These are phyloP conservation scores for Griposia aprilina DNA, from an alignment of 2,888 invertebrate genomes.

Conservation along the genomic window DNA sequence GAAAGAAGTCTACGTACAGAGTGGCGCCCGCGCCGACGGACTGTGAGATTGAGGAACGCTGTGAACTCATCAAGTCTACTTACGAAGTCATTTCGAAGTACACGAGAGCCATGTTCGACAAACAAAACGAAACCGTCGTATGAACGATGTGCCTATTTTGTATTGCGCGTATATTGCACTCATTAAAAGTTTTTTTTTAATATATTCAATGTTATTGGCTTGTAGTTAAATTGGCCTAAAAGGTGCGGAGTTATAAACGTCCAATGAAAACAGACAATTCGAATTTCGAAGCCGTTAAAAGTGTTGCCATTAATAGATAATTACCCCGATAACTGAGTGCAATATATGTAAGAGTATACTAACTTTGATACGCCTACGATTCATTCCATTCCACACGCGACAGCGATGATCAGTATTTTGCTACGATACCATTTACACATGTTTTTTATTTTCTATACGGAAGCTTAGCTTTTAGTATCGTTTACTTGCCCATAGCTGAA, in stretches of 20 bases:
- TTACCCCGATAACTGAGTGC: constrained; percentile 59
- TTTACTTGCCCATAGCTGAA: constrained; percentile 66
- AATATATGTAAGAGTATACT: constrained; percentile 69
- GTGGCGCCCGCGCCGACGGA: constrained; percentile 86
- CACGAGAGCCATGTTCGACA: constrained; percentile 88
- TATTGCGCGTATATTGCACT: constrained; percentile 67
- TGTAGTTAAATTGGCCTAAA: constrained; percentile 65
- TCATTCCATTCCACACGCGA: constrained; percentile 83
- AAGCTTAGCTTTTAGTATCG: constrained; percentile 81
- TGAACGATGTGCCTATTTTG: constrained; percentile 81
- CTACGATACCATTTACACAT: constrained; percentile 82
- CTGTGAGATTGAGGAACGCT: constrained; percentile 83
- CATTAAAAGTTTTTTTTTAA: constrained; percentile 36
- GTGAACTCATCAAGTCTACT: constrained; percentile 86
- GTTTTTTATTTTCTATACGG: constrained; percentile 77
- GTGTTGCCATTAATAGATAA: constrained; percentile 62
- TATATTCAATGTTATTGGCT: constrained; percentile 66
- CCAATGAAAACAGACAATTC: constrained; percentile 52
- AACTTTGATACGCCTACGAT: constrained; percentile 83
- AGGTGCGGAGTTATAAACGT: constrained; percentile 66
- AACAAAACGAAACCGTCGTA: constrained; percentile 87
- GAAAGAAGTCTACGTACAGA: constrained; percentile 79
- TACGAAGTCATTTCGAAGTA: constrained; percentile 88
- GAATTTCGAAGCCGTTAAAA: constrained; percentile 56
- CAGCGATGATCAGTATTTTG: constrained; percentile 83